phyloP scores from a whole-genome alignment of 37 sponge, comb jelly and placozoan species.

The Haliclona indistincta region DNA sequence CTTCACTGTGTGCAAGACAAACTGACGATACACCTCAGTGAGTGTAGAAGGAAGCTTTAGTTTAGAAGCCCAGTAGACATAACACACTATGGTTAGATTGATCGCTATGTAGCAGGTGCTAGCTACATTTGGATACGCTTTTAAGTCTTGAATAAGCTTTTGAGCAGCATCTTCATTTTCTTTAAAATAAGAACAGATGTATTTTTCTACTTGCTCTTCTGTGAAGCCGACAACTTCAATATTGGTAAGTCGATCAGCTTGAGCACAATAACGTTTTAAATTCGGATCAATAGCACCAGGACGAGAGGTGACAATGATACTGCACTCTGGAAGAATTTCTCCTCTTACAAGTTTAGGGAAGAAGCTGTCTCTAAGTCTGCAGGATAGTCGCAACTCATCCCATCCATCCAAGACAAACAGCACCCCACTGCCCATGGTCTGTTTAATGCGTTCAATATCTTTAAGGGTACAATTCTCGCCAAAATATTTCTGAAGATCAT shows the following conservation, averaged over 20 bases:
- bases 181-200: neutral
- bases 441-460: neutral
- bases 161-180: neutral
- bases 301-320: conserved; percentile 4
- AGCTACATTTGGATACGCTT: neutral
- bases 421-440: neutral
- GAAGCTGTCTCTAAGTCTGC: neutral
- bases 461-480: neutral
- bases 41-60: conserved; percentile 12
- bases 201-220: conserved; percentile 11
- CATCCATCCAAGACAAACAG: conserved; percentile 23
- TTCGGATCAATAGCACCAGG: neutral
- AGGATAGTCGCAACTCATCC: conserved; percentile 13
- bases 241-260: conserved; percentile 1
- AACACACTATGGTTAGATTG: conserved; percentile 20
- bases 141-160: conserved; percentile 5
- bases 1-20: conserved; percentile 14
- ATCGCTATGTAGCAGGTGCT: conserved; percentile 20
- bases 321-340: conserved; percentile 1
- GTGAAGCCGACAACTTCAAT: conserved; percentile 21
- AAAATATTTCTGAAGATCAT: neutral
- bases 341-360: conserved; percentile 7
- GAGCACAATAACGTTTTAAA: neutral
- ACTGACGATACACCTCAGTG: conserved; percentile 18
- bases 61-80: neutral